Conservation (phyloP, 2,113 vertebrate genomes). For the Pachycephala philippinensis region DNA sequence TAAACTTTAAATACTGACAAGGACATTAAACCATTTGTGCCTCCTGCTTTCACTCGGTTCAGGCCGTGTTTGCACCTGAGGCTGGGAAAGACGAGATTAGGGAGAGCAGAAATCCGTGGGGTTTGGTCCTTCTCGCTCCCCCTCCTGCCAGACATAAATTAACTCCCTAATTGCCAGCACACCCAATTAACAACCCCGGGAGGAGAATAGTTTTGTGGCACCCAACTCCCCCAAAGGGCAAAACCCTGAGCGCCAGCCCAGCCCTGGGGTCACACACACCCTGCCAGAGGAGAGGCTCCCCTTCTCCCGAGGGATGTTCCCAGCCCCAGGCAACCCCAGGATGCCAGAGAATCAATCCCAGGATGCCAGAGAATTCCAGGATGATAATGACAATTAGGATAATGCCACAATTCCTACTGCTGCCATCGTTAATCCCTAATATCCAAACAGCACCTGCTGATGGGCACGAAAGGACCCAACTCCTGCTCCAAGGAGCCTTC, state of each 20-base stretch:
- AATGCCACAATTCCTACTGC: background rate
- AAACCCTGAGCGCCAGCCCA: accelerated
- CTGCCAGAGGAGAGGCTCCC: background rate
- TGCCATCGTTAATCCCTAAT: background rate
- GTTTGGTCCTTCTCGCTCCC: background rate
- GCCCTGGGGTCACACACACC: background rate
- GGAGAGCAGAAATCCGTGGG: accelerated
- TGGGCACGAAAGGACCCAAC: background rate
- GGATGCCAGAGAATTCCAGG: background rate
- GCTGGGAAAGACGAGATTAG: background rate
- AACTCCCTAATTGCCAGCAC: background rate
- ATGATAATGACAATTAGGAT: too few relatives aligned
- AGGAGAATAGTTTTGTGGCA: background rate
- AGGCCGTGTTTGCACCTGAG: background rate
- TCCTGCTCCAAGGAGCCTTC: background rate
- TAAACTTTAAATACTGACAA: background rate
- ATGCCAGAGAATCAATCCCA: background rate
- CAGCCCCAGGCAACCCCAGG: background rate
- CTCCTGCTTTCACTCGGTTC: background rate
- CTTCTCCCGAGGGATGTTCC: background rate
- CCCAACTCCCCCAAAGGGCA: background rate
- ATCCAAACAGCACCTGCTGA: background rate
- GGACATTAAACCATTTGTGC: background rate
- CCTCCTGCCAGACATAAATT: background rate
- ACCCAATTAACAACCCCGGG: background rate